Percentiles rank a stretch among this genome's conserved stretches.
These are phyloP conservation scores for Amphipyra berbera DNA, from an alignment of 2,888 invertebrate genomes.

Conservation along the genomic window DNA sequence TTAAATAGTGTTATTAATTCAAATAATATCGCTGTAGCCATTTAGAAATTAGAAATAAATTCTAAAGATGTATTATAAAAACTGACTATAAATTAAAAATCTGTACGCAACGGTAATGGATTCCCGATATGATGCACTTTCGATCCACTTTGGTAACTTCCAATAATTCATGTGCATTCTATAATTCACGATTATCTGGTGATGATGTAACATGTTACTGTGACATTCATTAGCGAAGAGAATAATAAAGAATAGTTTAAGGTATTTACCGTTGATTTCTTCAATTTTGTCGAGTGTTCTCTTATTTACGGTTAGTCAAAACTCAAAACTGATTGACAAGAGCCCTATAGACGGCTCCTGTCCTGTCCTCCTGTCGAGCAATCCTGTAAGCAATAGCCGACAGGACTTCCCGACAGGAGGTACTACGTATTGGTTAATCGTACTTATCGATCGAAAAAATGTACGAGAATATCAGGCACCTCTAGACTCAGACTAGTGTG, in stretches of 20 bases:
- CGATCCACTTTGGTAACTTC: slow-evolving; percentile 57
- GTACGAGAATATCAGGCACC: too few species aligned
- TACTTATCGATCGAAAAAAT: too few species aligned
- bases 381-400: too few species aligned
- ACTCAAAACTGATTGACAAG: slow-evolving; percentile 1
- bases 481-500: too few species aligned
- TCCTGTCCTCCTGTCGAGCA: too few species aligned
- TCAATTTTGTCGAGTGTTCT: background rate
- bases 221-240: background rate
- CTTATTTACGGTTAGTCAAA: too few species aligned
- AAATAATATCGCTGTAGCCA: slow-evolving; percentile 22
- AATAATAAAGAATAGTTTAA: slow-evolving; percentile 3
- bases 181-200: slow-evolving; percentile 52
- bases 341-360: too few species aligned
- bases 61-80: slow-evolving; percentile 22
- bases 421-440: too few species aligned
- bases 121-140: slow-evolving; percentile 60
- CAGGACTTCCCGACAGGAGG: too few species aligned
- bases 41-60: slow-evolving; percentile 51
- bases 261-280: background rate
- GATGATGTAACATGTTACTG: slow-evolving; percentile 41
- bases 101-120: slow-evolving; percentile 52
- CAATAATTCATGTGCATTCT: slow-evolving; percentile 49
- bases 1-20: slow-evolving; percentile 44
- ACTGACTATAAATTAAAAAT: slow-evolving; percentile 57